Evolutionary conservation across 2,888 invertebrate genomes (phyloP).

Genomic region (Parelbella ahira): DNA sequence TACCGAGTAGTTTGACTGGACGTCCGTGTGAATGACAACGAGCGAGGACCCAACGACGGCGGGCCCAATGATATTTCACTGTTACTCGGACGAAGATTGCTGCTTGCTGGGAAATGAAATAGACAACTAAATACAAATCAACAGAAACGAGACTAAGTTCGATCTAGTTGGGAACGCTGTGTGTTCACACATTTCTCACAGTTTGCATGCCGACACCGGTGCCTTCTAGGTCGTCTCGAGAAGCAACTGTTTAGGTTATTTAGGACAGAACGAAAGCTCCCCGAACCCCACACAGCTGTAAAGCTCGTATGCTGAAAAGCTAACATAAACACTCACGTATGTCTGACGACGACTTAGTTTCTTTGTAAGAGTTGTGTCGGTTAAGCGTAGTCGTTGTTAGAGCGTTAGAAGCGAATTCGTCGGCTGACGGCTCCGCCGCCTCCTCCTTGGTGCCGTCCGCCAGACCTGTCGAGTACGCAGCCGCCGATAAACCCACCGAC

Average conservation of each 20-base stretch:
- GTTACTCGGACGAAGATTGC: constrained; percentile 63
- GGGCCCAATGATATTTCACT: constrained; percentile 71
- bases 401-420: constrained; percentile 56
- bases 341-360: constrained; percentile 60
- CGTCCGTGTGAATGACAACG: constrained; percentile 66
- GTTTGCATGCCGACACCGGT: too few species aligned
- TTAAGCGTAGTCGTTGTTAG: constrained; percentile 55
- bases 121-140: too few species aligned
- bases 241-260: too few species aligned
- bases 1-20: constrained; percentile 58
- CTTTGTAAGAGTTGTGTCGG: constrained; percentile 74
- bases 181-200: too few species aligned
- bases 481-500: constrained; percentile 2
- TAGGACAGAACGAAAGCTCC: too few species aligned
- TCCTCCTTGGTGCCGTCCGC: constrained; percentile 59
- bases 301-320: too few species aligned
- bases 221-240: too few species aligned
- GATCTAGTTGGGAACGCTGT: too few species aligned
- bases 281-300: too few species aligned
- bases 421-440: constrained; percentile 41
- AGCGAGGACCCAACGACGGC: constrained; percentile 64
- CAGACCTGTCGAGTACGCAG: constrained; percentile 45
- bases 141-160: too few species aligned
- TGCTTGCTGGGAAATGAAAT: constrained; percentile 51
- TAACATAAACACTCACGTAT: constrained; percentile 70